Conservation (phyloP, 1,140 invertebrate species). For the Pogonomyrmex californicus region DNA sequence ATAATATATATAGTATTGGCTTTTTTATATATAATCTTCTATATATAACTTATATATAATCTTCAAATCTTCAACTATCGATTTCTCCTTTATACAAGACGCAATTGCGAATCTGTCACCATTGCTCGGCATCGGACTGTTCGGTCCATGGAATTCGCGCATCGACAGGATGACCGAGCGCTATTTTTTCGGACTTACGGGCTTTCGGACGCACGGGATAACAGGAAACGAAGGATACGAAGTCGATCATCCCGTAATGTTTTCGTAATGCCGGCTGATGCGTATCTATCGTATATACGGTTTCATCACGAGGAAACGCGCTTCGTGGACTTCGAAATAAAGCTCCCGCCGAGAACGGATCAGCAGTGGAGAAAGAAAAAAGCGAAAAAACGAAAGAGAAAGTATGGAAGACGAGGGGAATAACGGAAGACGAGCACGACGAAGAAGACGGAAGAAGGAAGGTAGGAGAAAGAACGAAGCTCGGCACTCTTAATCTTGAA, state of each 20-base stretch:
- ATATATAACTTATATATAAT: slow-evolving; percentile 4
- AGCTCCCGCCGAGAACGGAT: slow-evolving; percentile 49
- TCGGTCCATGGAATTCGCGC: slow-evolving; percentile 3
- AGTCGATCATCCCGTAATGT: slow-evolving; percentile 74
- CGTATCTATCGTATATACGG: slow-evolving; percentile 71
- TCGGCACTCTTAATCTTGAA: slow-evolving; percentile 79
- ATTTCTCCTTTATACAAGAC: slow-evolving; percentile 15
- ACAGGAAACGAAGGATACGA: slow-evolving; percentile 30
- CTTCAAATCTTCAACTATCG: neutral
- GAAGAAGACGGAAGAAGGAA: slow-evolving; percentile 3
- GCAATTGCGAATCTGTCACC: slow-evolving; percentile 6
- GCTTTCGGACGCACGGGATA: slow-evolving; percentile 1
- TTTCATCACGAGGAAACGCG: slow-evolving; percentile 68
- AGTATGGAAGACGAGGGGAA: neutral
- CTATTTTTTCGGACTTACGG: slow-evolving; percentile 9
- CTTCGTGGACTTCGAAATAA: slow-evolving; percentile 73
- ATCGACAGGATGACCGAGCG: slow-evolving; percentile 54
- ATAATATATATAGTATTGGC: no score
- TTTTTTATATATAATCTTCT: no score
- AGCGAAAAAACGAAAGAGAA: neutral
- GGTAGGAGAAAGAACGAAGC: slow-evolving; percentile 56
- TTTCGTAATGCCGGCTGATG: slow-evolving; percentile 72
- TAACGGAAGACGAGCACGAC: slow-evolving; percentile 8
- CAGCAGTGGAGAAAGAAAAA: slow-evolving; percentile 26
- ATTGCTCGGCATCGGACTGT: neutral